Conservation (phyloP, 2,113 vertebrate genomes). For the Nibea albiflora region DNA sequence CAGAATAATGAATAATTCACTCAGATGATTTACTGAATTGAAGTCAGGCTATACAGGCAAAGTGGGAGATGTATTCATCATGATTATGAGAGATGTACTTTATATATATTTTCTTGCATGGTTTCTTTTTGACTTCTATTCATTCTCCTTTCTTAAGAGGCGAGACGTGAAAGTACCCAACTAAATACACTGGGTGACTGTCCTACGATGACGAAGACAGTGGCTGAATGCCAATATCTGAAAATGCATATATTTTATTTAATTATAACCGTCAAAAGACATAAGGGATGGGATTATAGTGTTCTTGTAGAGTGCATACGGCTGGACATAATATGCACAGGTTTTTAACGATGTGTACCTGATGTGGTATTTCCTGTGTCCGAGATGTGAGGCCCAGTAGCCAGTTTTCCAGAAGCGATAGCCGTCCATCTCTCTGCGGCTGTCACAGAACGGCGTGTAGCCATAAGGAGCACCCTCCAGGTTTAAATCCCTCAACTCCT, state of each 20-base stretch:
- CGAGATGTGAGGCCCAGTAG: slow-evolving; percentile 96
- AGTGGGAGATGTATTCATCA: slow-evolving; percentile 15
- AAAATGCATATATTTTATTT: slow-evolving; percentile 5
- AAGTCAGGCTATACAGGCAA: background rate
- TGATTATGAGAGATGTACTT: background rate
- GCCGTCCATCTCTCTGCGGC: slow-evolving; percentile 95
- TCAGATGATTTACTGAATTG: background rate
- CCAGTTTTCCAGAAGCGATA: slow-evolving; percentile 98
- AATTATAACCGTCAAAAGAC: background rate
- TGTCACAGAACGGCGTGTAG: slow-evolving; percentile 97
- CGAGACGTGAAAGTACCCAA: background rate
- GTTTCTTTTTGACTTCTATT: slow-evolving; percentile 5
- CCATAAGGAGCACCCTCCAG: slow-evolving; percentile 95
- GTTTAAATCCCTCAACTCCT: slow-evolving; percentile 91
- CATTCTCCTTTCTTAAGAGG: slow-evolving; percentile 13
- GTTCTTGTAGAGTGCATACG: background rate
- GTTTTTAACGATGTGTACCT: slow-evolving; percentile 83
- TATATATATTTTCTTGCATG: background rate
- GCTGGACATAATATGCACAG: background rate
- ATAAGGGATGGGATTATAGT: background rate
- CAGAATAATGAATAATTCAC: slow-evolving; percentile 40
- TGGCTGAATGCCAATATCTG: background rate
- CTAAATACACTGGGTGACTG: slow-evolving; percentile 1
- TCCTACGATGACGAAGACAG: background rate
- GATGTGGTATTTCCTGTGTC: slow-evolving; percentile 94